phyloP scores from a whole-genome alignment of 2,888 invertebrate species.

The Silvanus unidentatus region DNA sequence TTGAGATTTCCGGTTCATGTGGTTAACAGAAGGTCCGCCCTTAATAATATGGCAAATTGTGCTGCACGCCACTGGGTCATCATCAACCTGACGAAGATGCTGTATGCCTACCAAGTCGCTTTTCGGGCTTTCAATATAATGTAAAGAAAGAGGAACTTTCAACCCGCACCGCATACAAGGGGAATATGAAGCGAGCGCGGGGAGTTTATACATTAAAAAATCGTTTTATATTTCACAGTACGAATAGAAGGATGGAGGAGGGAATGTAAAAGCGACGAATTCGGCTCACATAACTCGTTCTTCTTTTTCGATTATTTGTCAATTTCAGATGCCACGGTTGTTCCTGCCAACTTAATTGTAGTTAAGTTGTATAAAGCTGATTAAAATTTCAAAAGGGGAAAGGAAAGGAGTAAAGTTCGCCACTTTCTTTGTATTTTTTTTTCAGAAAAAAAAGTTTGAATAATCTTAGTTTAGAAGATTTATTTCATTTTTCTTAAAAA shows the following conservation, averaged over 20 bases:
- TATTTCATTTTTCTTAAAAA: not conserved
- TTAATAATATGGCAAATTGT: conserved; percentile 4
- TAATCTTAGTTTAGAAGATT: not conserved
- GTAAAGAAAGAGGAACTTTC: not conserved
- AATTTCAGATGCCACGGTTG: conserved; percentile 11
- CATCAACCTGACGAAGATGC: conserved; percentile 6
- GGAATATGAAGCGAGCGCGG: conserved; percentile 4
- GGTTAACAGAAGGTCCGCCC: conserved; percentile 15
- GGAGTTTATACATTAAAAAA: conserved; percentile 8
- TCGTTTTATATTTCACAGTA: conserved; percentile 14
- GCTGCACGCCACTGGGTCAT: conserved; percentile 11
- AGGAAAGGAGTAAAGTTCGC: not conserved
- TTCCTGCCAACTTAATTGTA: conserved; percentile 12
- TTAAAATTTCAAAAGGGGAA: conserved; percentile 11
- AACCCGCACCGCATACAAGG: conserved; percentile 9
- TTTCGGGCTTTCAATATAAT: conserved; percentile 4
- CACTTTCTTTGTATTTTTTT: conserved; percentile 5
- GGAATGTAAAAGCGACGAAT: too few relatives aligned
- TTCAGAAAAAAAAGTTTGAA: not conserved
- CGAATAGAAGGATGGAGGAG: not conserved
- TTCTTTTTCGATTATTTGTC: conserved; percentile 15
- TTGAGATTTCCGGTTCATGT: conserved; percentile 23
- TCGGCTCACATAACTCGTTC: conserved; percentile 4
- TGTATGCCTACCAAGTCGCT: conserved; percentile 6
- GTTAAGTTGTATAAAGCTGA: conserved; percentile 13